Evolutionary conservation across 37 sponge, comb jelly and placozoan genomes (phyloP).

Genomic region (Oscarella lobularis): DNA sequence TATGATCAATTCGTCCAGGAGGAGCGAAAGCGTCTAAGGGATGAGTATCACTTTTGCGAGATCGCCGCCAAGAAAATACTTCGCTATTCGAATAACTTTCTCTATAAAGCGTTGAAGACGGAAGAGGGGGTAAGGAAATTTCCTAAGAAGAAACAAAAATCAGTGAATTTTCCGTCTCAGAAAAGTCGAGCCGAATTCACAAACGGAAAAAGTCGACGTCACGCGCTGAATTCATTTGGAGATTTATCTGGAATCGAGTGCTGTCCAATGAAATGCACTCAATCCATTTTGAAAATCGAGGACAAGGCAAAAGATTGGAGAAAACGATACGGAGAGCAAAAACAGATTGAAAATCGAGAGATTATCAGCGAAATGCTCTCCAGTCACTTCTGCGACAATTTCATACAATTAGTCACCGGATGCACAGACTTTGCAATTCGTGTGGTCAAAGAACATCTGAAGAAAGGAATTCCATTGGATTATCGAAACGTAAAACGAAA

Average conservation of each 20-base stretch:
- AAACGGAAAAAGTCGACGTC: too few relatives aligned
- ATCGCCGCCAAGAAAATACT: background rate
- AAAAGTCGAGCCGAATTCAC: too few relatives aligned
- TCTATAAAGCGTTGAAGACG: conserved; percentile 2
- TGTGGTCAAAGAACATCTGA: too few relatives aligned
- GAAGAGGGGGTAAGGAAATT: background rate
- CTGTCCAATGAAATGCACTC: background rate
- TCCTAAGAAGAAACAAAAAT: too few relatives aligned
- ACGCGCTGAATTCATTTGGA: background rate
- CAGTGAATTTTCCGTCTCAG: too few relatives aligned
- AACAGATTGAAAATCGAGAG: background rate
- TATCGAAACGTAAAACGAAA: too few relatives aligned
- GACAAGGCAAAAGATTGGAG: background rate
- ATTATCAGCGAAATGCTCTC: background rate
- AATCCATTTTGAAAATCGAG: too few relatives aligned
- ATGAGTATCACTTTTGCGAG: conserved; percentile 1
- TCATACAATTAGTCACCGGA: background rate
- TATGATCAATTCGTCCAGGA: background rate
- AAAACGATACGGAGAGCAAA: background rate
- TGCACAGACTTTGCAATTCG: background rate
- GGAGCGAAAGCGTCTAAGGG: background rate
- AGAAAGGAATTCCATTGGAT: too few relatives aligned
- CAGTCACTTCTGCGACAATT: background rate
- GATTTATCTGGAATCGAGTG: background rate
- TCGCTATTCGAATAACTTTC: conserved; percentile 2